Evolutionary conservation across 2,797 vertebrate species (phyloP).

Genomic region (Bradypodion ventrale): DNA sequence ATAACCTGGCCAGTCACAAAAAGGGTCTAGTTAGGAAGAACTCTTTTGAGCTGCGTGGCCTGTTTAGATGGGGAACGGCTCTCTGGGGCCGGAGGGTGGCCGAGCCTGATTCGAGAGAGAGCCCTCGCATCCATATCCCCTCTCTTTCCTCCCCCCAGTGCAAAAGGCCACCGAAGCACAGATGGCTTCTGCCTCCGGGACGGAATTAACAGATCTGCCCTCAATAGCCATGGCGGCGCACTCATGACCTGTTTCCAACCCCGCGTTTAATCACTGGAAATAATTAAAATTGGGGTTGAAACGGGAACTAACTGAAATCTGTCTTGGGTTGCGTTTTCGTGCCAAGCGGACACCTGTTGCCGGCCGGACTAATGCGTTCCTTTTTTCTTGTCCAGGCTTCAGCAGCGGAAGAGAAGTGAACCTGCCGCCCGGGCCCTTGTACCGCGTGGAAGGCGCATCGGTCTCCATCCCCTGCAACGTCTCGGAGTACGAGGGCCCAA

Average conservation of each 20-base stretch:
- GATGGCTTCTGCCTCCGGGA: background rate
- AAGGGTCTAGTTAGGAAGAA: no score
- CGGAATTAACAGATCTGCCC: background rate
- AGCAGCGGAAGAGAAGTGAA: conserved; percentile 80
- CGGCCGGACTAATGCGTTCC: background rate
- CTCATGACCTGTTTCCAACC: background rate
- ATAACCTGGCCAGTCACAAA: no score
- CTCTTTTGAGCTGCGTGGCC: no score
- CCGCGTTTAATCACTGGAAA: background rate
- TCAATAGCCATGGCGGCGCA: background rate
- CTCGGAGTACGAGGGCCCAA: conserved; percentile 80
- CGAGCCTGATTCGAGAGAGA: no score
- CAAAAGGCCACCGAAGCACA: background rate
- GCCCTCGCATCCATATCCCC: no score
- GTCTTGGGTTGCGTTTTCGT: no score
- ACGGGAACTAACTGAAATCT: background rate
- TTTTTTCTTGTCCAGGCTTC: conserved; percentile 61
- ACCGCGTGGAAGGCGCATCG: conserved; percentile 83
- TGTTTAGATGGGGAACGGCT: no score
- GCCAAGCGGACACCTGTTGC: background rate
- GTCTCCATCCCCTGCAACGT: conserved; percentile 83
- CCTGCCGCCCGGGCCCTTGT: conserved; percentile 82
- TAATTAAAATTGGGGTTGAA: background rate
- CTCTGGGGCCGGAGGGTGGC: no score
- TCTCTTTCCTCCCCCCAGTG: background rate